Conservation (phyloP, 2,888 invertebrate genomes). For the Tanypteryx hageni region DNA sequence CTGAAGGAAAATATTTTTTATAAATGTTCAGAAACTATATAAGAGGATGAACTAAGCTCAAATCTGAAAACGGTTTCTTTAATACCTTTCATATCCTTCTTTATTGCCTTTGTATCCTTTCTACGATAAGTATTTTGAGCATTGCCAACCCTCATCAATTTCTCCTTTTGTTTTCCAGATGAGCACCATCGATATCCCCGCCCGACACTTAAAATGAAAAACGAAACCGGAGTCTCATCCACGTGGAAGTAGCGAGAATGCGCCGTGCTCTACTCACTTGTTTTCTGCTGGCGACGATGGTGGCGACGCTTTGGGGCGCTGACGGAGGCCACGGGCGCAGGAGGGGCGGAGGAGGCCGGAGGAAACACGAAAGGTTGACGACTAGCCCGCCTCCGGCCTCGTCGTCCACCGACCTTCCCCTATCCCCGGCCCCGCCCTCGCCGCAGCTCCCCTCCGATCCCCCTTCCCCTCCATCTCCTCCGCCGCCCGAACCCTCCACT, state of each 20-base stretch:
- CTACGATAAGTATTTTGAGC: background rate
- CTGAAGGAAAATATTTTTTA: no score
- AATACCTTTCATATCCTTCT: no score
- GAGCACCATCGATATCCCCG: background rate
- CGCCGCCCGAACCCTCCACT: slow-evolving; percentile 50
- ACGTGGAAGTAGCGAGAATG: slow-evolving; percentile 39
- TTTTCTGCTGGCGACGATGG: slow-evolving; percentile 54
- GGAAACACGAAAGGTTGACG: slow-evolving; percentile 53
- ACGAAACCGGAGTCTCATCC: background rate
- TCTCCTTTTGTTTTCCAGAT: slow-evolving; percentile 30
- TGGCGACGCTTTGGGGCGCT: slow-evolving; percentile 49
- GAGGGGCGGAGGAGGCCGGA: slow-evolving; percentile 31
- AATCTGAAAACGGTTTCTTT: no score
- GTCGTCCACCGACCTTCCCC: background rate
- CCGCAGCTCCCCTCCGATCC: background rate
- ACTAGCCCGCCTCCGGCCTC: background rate
- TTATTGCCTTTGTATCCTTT: background rate
- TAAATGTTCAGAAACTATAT: no score
- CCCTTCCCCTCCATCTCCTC: background rate
- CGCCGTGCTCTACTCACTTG: slow-evolving; percentile 44
- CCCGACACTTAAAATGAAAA: slow-evolving; percentile 9
- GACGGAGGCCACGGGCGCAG: slow-evolving; percentile 30
- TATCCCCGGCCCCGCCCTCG: background rate
- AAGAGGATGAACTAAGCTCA: no score
- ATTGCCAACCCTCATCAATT: background rate